Conservation (phyloP, 2,888 invertebrate species). For the Acanthosepion lycidas region DNA sequence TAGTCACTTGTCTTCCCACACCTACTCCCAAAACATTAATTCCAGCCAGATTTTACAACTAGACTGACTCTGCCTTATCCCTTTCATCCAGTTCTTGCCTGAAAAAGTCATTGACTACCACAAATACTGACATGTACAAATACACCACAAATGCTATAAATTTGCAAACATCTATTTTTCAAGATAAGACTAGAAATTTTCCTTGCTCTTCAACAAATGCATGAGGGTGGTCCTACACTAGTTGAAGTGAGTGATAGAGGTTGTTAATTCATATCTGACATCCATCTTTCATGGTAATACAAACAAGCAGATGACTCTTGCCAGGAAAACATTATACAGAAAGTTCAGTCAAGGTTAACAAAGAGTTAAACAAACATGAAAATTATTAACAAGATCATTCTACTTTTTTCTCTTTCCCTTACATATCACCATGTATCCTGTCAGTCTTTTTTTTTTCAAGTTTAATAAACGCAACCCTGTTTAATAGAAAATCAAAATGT, state of each 20-base stretch:
- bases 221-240: neutral
- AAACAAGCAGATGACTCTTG: neutral
- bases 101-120: neutral
- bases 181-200: neutral
- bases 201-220: neutral
- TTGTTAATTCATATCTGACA: neutral
- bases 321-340: neutral
- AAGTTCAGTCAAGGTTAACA: neutral
- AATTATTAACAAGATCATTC: neutral
- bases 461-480: neutral
- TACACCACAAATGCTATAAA: neutral
- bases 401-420: neutral
- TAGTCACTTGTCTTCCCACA: neutral
- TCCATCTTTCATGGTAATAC: neutral
- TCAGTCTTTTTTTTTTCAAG: neutral
- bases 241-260: neutral
- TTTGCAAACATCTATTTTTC: neutral
- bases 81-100: neutral
- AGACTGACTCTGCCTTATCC: neutral
- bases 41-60: neutral
- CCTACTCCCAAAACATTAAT: neutral
- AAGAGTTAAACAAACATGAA: neutral
- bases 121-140: neutral
- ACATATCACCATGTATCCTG: neutral
- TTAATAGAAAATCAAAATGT: neutral